These are phyloP conservation scores for Colistium nudipinnis DNA, from an alignment of 2,113 vertebrate species.

Conservation along the genomic window DNA sequence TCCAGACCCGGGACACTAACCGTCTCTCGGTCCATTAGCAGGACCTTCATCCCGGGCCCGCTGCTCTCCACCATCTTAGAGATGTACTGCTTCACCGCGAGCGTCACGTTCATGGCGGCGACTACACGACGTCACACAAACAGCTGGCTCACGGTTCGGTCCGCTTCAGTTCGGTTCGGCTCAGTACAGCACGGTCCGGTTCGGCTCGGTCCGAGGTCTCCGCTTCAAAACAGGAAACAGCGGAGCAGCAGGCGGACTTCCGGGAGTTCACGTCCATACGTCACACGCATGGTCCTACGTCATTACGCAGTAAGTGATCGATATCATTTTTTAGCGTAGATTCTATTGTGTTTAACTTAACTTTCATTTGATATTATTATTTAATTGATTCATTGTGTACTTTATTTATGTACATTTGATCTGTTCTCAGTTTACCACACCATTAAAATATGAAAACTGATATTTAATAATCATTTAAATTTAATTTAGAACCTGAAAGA, in stretches of 20 bases:
- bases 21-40: constrained; percentile 97
- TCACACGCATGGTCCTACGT: background rate
- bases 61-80: constrained; percentile 97
- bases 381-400: too few relatives aligned
- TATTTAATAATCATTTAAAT: too few relatives aligned
- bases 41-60: constrained; percentile 95
- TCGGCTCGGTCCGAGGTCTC: background rate
- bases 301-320: background rate
- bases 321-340: too few relatives aligned
- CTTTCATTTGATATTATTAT: too few relatives aligned
- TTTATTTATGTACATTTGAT: too few relatives aligned
- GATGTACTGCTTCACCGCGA: constrained; percentile 94
- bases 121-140: background rate
- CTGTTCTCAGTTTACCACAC: background rate
- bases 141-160: background rate
- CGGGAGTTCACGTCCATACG: constrained; percentile 33
- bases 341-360: too few relatives aligned
- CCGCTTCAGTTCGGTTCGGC: background rate
- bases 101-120: constrained; percentile 90
- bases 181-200: background rate
- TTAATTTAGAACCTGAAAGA: too few relatives aligned
- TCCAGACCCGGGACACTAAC: constrained; percentile 73
- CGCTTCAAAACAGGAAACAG: background rate
- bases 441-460: background rate
- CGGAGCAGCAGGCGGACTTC: constrained; percentile 10